Evolutionary conservation across 2,797 vertebrate species (phyloP), one percentile per base, ranked within the genome.

Genomic region (Cynodonichthys magdalenae): DNA sequence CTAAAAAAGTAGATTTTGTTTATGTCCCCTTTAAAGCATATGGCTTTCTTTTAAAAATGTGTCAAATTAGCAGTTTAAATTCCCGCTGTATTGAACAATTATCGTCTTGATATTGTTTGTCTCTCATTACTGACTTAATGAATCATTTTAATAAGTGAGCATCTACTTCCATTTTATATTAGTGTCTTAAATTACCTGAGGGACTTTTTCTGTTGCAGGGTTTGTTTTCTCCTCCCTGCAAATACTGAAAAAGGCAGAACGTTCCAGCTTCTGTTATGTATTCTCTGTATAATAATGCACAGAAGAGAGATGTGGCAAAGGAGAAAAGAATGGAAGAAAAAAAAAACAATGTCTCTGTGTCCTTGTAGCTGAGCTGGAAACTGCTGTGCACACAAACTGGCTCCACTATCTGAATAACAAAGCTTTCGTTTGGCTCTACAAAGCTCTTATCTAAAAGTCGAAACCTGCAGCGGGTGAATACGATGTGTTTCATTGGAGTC

Each of bases 301-400:
- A 56, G 49, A 47, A 48, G 46, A 57, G 42, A 10, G 24, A 54
- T 39, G 36, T 53, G 20, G 55, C 49, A 55, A 59, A 51, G 59
- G 57, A 69, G 64, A 74, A 73, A 59, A 45, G 69, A 64, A 63
- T 3, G 68, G 64, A 59, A 45, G 46, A 66, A 59, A 63, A 67
- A 76, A 53, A 70, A 4, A 48, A 66, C 75, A 82, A 75, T 74
- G 77, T 74, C 80, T 80, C 42, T 0, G 56, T 74, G 83, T 89
- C 86, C 86, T 85, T 87, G 77, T 62, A 60, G 71, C 69, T 84
- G 81, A 83, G 71, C 79, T 77, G 76, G 63, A 74, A 82, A 76
- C 60, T 72, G 75, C 81, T 74, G 79, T 52, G 65, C 71, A 74
- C 71, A 83, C 82, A 77, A 64, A 74, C 72, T 6, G 50, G 49